Percentiles rank a stretch among this genome's conserved stretches.
Evolutionary conservation across 2,797 vertebrate genomes (phyloP).

Genomic region (Bufotes viridis): DNA sequence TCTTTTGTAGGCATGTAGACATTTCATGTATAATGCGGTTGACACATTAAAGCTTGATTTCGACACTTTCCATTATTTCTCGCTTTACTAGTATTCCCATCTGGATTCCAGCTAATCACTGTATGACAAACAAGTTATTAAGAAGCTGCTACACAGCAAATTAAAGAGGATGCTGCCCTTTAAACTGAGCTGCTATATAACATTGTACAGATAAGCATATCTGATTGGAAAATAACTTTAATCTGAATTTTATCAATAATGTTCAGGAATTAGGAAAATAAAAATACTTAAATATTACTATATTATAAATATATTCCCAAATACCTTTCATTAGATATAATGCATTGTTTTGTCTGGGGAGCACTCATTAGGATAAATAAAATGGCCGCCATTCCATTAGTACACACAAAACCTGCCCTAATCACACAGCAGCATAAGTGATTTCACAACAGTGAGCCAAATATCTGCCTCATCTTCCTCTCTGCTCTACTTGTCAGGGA

Average conservation of each 20-base stretch:
- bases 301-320: no score
- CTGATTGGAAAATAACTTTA: not conserved
- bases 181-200: not conserved
- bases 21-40: not conserved
- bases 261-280: not conserved
- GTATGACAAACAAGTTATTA: slow-evolving; percentile 5
- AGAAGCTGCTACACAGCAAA: not conserved
- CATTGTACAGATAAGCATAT: not conserved
- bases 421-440: no score
- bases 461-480: no score
- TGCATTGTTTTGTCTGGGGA: no score
- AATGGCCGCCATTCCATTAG: no score
- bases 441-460: no score
- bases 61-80: not conserved
- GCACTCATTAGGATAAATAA: no score
- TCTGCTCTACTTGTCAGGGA: no score
- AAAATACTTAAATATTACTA: no score
- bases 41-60: not conserved
- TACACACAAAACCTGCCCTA: no score
- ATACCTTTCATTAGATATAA: no score
- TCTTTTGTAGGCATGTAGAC: not conserved
- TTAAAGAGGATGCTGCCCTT: not conserved
- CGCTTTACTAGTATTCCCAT: not conserved
- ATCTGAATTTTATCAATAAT: not conserved
- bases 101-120: not conserved